Percentiles rank a stretch among this genome's conserved stretches.
Conservation (phyloP, 2,113 vertebrate genomes). For the Alouatta palliata region DNA sequence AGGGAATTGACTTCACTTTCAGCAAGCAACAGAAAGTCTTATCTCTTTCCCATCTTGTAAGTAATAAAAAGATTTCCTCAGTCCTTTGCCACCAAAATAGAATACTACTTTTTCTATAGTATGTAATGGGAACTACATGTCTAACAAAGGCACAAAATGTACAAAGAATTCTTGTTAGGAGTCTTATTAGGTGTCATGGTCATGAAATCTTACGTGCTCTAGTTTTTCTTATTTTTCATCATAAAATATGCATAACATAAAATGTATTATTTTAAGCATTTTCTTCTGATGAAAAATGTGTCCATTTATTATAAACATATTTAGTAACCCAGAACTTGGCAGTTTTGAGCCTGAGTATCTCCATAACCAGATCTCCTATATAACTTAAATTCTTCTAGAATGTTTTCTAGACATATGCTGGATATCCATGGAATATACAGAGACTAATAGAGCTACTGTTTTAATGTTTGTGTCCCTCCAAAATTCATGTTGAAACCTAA, state of each 20-base stretch:
- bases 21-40: neutral
- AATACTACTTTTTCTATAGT: neutral
- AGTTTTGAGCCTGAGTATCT: neutral
- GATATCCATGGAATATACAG: neutral
- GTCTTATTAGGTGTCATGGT: neutral
- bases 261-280: neutral
- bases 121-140: neutral
- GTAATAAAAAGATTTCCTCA: neutral
- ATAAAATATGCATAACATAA: neutral
- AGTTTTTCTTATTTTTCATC: neutral
- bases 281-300: neutral
- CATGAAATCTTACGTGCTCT: neutral
- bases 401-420: neutral
- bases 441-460: neutral
- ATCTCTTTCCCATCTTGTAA: constrained; percentile 42
- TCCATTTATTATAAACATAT: neutral
- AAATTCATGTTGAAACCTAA: neutral
- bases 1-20: constrained; percentile 53
- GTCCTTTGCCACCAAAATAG: neutral
- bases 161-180: neutral
- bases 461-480: neutral
- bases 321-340: neutral
- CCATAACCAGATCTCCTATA: neutral
- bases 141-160: neutral
- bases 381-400: neutral